These are phyloP conservation scores for Neoseiulus cucumeris DNA, from an alignment of 1,140 invertebrate genomes.

Conservation along the genomic window DNA sequence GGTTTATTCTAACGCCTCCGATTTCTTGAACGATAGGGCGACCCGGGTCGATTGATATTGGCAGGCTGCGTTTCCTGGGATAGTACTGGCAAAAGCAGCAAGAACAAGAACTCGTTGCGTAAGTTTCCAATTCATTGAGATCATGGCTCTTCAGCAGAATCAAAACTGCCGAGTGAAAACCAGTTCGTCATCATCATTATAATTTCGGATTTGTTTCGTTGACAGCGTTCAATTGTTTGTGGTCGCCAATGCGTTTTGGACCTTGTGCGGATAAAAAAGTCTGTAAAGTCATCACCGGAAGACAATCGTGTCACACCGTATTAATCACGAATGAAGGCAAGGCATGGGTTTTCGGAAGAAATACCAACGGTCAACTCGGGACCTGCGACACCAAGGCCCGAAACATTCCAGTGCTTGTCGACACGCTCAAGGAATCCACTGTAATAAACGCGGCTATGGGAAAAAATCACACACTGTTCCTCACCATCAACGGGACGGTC, in stretches of 20 bases:
- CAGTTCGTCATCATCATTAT: too few species aligned
- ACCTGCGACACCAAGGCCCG: constrained; percentile 47
- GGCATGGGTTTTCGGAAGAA: constrained; percentile 36
- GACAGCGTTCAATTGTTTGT: constrained; percentile 2
- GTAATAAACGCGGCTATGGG: constrained; percentile 69
- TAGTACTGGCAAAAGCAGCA: constrained; percentile 2
- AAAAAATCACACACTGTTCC: constrained; percentile 62
- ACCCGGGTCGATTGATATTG: not conserved
- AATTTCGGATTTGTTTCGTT: not conserved
- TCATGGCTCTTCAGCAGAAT: too few species aligned
- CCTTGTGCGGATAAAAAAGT: not conserved
- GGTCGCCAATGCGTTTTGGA: constrained; percentile 6
- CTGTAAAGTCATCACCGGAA: not conserved
- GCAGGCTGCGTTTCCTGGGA: constrained; percentile 9
- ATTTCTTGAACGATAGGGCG: not conserved
- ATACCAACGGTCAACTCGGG: constrained; percentile 68
- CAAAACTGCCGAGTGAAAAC: too few species aligned
- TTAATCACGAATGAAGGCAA: constrained; percentile 9
- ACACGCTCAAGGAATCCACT: constrained; percentile 47
- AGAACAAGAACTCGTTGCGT: constrained; percentile 6
- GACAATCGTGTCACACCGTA: constrained; percentile 2
- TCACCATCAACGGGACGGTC: constrained; percentile 59
- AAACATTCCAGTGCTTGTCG: constrained; percentile 51
- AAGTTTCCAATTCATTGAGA: not conserved
- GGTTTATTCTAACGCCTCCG: too few species aligned